Evolutionary conservation across 2,797 vertebrate species (phyloP).

Genomic region (Eulemur mongoz): DNA sequence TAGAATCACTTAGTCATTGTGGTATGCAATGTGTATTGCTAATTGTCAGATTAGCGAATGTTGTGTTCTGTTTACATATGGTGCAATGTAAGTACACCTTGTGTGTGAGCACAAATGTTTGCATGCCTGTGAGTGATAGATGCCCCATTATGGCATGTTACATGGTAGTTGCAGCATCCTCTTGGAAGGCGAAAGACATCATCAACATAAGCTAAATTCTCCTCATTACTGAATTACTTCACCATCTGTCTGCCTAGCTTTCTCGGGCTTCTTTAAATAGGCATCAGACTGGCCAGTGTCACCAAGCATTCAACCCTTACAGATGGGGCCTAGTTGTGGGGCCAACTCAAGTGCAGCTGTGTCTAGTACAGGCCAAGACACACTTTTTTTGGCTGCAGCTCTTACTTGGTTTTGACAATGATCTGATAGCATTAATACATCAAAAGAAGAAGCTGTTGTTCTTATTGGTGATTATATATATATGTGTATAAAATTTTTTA

Average conservation of each 20-base stretch:
- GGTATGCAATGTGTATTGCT: background rate
- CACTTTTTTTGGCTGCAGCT: conserved; percentile 45
- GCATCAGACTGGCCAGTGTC: conserved; percentile 64
- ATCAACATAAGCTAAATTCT: conserved; percentile 66
- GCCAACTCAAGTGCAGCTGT: conserved; percentile 76
- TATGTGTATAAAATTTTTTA: background rate
- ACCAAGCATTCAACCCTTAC: conserved; percentile 68
- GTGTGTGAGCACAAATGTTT: conserved; percentile 41
- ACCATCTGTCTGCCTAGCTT: conserved; percentile 75
- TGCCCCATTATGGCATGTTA: conserved; percentile 17
- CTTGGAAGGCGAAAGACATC: conserved; percentile 69
- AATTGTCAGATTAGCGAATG: background rate
- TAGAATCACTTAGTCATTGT: background rate
- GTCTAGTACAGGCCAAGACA: conserved; percentile 35
- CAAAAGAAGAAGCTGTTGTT: conserved; percentile 16
- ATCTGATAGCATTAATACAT: conserved; percentile 29
- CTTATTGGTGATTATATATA: background rate
- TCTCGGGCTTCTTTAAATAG: conserved; percentile 67
- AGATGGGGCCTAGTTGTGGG: conserved; percentile 68
- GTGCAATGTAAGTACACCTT: conserved; percentile 2
- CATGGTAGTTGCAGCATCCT: conserved; percentile 36
- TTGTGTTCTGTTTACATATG: conserved; percentile 10
- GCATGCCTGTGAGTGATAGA: conserved; percentile 34
- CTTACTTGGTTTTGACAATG: conserved; percentile 55
- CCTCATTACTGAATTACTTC: conserved; percentile 67